These are phyloP conservation scores for Podiceps cristatus DNA, from an alignment of 2,113 vertebrate genomes.

Conservation along the genomic window DNA sequence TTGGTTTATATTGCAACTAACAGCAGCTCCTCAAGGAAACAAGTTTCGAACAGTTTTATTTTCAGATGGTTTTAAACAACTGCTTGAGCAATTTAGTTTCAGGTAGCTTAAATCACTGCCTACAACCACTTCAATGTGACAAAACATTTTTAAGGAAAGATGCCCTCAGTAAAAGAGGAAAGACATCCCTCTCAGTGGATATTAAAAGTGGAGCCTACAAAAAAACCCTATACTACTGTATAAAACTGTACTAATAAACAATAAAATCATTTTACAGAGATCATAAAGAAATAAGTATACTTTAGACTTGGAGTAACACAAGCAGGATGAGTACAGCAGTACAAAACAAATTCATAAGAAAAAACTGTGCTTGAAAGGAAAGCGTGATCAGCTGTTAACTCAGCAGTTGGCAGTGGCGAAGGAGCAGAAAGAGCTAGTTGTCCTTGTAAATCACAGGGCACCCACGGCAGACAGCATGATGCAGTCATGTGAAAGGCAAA, in stretches of 20 bases:
- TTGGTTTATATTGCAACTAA: background rate
- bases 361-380: background rate
- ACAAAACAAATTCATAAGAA: background rate
- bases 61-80: background rate
- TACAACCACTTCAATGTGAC: background rate
- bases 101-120: background rate
- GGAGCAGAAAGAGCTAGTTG: background rate
- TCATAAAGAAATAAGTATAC: background rate
- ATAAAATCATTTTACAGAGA: background rate
- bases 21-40: background rate
- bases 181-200: background rate
- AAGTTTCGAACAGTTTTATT: background rate
- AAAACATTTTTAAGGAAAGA: background rate
- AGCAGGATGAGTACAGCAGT: background rate
- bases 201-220: background rate
- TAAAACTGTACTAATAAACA: background rate
- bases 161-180: background rate
- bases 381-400: background rate
- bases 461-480: rapidly evolving
- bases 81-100: background rate
- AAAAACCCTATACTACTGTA: background rate
- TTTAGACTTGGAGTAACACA: background rate
- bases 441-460: background rate
- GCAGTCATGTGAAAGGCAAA: background rate
- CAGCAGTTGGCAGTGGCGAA: background rate